Conservation (phyloP, 2,113 vertebrate genomes). For the Oplegnathus fasciatus region DNA sequence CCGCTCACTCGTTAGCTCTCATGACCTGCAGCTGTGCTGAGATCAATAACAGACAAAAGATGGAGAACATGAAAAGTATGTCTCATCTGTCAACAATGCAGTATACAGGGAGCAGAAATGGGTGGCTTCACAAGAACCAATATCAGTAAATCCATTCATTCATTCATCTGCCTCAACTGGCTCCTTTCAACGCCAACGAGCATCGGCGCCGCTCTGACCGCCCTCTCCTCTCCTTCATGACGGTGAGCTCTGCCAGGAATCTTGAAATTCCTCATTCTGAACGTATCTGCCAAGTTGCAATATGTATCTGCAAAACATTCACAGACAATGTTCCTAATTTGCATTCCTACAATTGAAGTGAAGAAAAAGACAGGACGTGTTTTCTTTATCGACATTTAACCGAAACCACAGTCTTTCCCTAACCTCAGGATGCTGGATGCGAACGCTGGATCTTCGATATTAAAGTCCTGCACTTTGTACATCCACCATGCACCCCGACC, state of each 20-base stretch:
- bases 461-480: background rate
- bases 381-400: background rate
- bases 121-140: background rate
- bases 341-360: background rate
- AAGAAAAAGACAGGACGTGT: background rate
- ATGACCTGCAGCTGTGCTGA: slow-evolving; percentile 4
- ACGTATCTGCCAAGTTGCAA: too few species aligned
- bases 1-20: background rate
- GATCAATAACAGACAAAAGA: slow-evolving; percentile 6
- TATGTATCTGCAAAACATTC: too few species aligned
- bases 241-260: background rate
- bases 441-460: background rate
- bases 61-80: background rate
- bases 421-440: background rate
- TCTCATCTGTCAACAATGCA: background rate
- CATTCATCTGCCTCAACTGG: background rate
- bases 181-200: background rate
- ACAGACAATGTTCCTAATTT: background rate
- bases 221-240: background rate
- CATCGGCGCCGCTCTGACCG: background rate
- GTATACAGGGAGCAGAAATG: background rate
- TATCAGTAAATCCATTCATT: background rate
- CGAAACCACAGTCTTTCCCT: background rate
- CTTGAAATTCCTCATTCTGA: background rate
- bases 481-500: background rate